A percentile compares a stretch with the other conserved stretches of the same genome.
phyloP scores from a whole-genome alignment of 1,140 invertebrate genomes.

The Tetramorium alpestre region DNA sequence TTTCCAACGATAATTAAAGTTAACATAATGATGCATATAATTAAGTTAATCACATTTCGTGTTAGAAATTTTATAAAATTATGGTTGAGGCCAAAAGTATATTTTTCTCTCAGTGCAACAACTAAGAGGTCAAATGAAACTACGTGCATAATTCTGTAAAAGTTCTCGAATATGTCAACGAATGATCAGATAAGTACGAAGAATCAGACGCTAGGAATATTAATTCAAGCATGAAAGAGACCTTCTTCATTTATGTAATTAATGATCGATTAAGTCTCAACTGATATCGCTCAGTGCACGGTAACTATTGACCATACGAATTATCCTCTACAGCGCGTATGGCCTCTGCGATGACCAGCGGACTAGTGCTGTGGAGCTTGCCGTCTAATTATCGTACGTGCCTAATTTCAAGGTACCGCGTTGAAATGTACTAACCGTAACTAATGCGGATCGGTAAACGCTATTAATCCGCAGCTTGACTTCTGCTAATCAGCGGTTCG shows the following conservation, averaged over 20 bases:
- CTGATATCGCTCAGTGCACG: neutral
- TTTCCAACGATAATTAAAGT: too few relatives aligned
- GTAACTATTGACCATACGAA: constrained; percentile 71
- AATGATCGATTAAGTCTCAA: constrained; percentile 53
- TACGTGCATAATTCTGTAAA: neutral
- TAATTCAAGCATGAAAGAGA: neutral
- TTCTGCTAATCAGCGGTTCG: constrained; percentile 68
- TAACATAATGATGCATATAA: too few relatives aligned
- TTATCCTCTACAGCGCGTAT: constrained; percentile 63
- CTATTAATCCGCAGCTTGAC: constrained; percentile 74
- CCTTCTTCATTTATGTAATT: constrained; percentile 31
- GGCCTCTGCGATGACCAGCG: constrained; percentile 66
- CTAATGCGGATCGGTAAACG: constrained; percentile 74
- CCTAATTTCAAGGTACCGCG: constrained; percentile 74
- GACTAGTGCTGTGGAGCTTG: constrained; percentile 53
- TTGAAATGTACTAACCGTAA: constrained; percentile 75
- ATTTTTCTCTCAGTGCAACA: too few relatives aligned
- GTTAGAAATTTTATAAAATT: too few relatives aligned
- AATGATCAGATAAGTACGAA: neutral
- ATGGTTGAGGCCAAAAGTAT: too few relatives aligned
- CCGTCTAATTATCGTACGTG: constrained; percentile 74
- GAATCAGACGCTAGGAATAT: neutral
- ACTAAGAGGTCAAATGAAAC: neutral
- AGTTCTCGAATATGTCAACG: neutral
- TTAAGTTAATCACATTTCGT: too few relatives aligned